Conservation (phyloP, 2,888 invertebrate species). For the Syrphus vitripennis region DNA sequence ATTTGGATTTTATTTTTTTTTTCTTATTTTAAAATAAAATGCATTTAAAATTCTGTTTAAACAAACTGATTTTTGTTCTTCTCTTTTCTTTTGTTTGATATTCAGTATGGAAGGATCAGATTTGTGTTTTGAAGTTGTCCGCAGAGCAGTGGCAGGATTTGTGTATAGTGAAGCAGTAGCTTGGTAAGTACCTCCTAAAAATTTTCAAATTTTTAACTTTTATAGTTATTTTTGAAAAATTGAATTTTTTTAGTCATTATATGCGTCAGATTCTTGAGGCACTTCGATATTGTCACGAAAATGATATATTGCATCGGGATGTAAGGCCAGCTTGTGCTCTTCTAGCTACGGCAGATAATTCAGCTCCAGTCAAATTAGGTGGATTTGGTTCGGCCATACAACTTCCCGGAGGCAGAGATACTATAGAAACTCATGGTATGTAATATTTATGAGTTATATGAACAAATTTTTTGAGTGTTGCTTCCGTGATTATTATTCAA, state of each 20-base stretch:
- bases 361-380: conserved; percentile 98
- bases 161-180: conserved; percentile 99
- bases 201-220: background rate
- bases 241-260: conserved; percentile 89
- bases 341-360: conserved; percentile 97
- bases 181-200: conserved; percentile 87
- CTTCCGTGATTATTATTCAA: conserved; percentile 11
- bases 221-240: background rate
- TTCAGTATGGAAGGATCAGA: conserved; percentile 99
- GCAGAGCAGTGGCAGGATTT: conserved; percentile 97
- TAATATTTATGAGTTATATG: conserved; percentile 26
- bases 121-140: conserved; percentile 98
- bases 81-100: conserved; percentile 75
- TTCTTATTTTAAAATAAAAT: background rate
- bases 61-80: conserved; percentile 25
- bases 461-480: conserved; percentile 2
- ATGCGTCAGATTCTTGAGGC: conserved; percentile 99
- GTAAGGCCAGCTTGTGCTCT: conserved; percentile 98
- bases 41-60: background rate
- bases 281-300: conserved; percentile 98
- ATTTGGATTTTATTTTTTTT: background rate
- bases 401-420: conserved; percentile 89
- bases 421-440: conserved; percentile 84
- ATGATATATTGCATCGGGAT: conserved; percentile 98
- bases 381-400: conserved; percentile 99